These are phyloP conservation scores for Typhlichthys subterraneus DNA, from an alignment of 2,797 vertebrate genomes.

Conservation along the genomic window DNA sequence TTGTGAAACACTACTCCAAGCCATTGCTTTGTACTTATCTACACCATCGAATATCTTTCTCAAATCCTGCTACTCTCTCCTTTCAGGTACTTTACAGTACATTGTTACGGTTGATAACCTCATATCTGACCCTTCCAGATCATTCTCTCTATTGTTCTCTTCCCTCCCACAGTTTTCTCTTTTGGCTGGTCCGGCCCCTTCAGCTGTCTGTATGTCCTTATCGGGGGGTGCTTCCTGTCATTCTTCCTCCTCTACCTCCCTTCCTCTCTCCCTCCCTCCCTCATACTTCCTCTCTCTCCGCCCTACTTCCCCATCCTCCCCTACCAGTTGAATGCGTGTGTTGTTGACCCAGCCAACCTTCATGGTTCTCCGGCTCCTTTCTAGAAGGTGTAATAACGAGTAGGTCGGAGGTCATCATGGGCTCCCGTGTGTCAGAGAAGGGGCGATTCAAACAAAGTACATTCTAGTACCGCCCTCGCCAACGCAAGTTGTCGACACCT, in stretches of 20 bases:
- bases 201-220: too few species aligned
- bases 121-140: too few species aligned
- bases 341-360: too few species aligned
- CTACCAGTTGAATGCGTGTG: too few species aligned
- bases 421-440: slow-evolving; percentile 1
- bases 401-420: slow-evolving; percentile 19
- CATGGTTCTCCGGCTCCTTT: neutral
- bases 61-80: too few species aligned
- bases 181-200: slow-evolving; percentile 21
- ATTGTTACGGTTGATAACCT: too few species aligned
- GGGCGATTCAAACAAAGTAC: neutral
- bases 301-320: slow-evolving; percentile 7
- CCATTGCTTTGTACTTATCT: too few species aligned
- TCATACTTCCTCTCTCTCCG: slow-evolving; percentile 1
- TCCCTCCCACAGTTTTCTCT: slow-evolving; percentile 21
- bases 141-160: neutral
- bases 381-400: slow-evolving; percentile 21
- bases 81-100: too few species aligned
- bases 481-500: neutral
- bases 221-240: slow-evolving; percentile 5
- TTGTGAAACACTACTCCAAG: too few species aligned
- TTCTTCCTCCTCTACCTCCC: slow-evolving; percentile 12
- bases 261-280: slow-evolving; percentile 11
- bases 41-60: too few species aligned
- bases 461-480: neutral